Evolutionary conservation across 2,113 vertebrate species (phyloP).

Genomic region (Forbesichthys agassizii): DNA sequence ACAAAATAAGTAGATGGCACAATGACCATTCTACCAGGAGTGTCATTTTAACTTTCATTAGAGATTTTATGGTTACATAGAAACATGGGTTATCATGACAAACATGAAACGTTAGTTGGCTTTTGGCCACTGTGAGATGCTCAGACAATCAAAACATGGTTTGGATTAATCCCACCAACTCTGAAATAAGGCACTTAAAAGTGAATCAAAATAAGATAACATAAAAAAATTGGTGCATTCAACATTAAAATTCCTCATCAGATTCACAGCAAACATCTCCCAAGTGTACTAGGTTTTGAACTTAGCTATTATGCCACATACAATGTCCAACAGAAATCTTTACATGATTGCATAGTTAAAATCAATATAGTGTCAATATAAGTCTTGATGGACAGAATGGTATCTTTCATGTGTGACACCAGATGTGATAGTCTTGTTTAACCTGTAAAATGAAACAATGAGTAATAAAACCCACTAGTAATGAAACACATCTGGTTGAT

Average conservation of each 20-base stretch:
- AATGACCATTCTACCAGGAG: constrained; percentile 21
- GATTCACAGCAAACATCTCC: constrained; percentile 60
- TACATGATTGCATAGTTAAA: constrained; percentile 66
- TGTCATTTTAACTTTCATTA: constrained; percentile 31
- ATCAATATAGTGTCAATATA: constrained; percentile 35
- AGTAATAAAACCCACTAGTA: no score
- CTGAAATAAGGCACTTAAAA: constrained; percentile 68
- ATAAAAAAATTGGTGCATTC: constrained; percentile 34
- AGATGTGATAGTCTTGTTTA: no score
- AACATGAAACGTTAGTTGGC: constrained; percentile 30
- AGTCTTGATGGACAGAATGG: neutral
- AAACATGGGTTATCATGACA: constrained; percentile 12
- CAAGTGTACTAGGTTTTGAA: constrained; percentile 37
- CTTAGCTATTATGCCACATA: constrained; percentile 32
- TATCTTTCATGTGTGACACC: neutral
- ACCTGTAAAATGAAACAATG: no score
- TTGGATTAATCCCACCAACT: constrained; percentile 27
- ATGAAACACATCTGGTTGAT: no score
- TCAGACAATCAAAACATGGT: constrained; percentile 6
- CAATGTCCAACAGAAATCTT: constrained; percentile 44
- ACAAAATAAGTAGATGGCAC: constrained; percentile 45
- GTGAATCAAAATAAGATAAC: constrained; percentile 12
- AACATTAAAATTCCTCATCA: constrained; percentile 29
- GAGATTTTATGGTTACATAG: constrained; percentile 19
- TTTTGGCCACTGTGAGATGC: constrained; percentile 20